Evolutionary conservation across 2,113 vertebrate genomes (phyloP), one percentile per base, ranked within the genome.

Genomic region (Cariama cristata): DNA sequence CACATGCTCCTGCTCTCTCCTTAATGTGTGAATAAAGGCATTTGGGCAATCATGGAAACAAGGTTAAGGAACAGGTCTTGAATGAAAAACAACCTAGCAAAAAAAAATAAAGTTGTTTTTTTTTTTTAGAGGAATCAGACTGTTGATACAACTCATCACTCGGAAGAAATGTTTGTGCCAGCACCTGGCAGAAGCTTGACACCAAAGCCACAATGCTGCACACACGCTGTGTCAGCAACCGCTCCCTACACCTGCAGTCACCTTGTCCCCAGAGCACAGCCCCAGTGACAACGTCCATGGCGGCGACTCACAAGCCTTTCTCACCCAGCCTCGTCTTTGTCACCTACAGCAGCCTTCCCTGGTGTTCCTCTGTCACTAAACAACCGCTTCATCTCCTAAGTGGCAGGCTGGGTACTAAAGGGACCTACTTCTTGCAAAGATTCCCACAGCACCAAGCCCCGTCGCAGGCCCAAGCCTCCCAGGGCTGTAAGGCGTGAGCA

Each of bases 201-300:
- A 8, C 14, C 56, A 75, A 63, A 38, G 1, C 3, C 38, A 33
- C 4, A 4, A 19, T 0, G 21, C 21, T 49, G 27, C 14, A 30
- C 18, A 40, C 4, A 5, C 8, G 9, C 11, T 13, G 14, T 0
- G 1, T 3, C 4, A 35, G 13, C 20, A 62, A 12, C 15, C 4
- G 3, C 0, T 9, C n/a, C 30, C 27, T 26, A 19, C 0, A 0
- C n/a, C 58, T 28, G 27, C 0, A 3, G 18, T 53, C 72, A 50
- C 5, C 21, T 15, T 4, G 8, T 10, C 38, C 27, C 2, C 59
- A 23, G 12, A 18, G 6, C 27, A 30, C 14, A 15, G 55, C 35
- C 14, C 12, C 55, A 7, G 1, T 0, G 8, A 7, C 49, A 24
- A 22, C 2, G 4, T 2, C 63, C 26, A 3, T 3, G 15, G 3